A percentile compares a stretch with the other conserved stretches of the same genome.
phyloP scores from a whole-genome alignment of 1,140 invertebrate genomes.

The Leptonema lineaticorne region DNA sequence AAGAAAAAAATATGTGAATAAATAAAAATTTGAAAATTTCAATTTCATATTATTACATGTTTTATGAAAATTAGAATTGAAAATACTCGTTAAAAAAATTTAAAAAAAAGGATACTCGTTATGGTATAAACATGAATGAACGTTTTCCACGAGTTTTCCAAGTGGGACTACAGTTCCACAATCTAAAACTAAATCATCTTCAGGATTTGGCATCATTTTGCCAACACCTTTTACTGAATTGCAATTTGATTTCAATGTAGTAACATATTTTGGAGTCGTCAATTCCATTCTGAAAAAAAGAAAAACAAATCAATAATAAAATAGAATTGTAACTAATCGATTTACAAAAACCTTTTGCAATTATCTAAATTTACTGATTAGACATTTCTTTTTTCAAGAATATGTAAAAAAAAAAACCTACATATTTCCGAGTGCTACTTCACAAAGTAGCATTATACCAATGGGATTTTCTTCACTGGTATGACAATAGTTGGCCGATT shows the following conservation, averaged over 20 bases:
- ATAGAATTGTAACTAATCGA: no score
- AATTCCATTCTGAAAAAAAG: slow-evolving; percentile 65
- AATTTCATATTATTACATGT: neutral
- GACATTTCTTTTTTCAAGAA: neutral
- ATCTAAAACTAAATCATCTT: slow-evolving; percentile 44
- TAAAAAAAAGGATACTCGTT: slow-evolving; percentile 74
- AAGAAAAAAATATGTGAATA: slow-evolving; percentile 50
- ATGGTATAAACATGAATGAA: slow-evolving; percentile 68
- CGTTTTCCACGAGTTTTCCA: slow-evolving; percentile 59
- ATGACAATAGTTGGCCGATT: slow-evolving; percentile 97
- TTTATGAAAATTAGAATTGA: no score
- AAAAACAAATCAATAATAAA: neutral
- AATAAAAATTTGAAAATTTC: neutral
- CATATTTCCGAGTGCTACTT: slow-evolving; percentile 94
- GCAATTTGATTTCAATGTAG: slow-evolving; percentile 74
- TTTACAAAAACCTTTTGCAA: no score
- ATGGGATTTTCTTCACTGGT: slow-evolving; percentile 69
- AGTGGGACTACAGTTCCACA: slow-evolving; percentile 76
- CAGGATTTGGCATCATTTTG: slow-evolving; percentile 66
- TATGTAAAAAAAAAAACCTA: slow-evolving; percentile 59
- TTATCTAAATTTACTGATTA: no score
- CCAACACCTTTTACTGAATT: slow-evolving; percentile 82
- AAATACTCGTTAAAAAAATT: no score
- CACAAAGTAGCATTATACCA: slow-evolving; percentile 88
- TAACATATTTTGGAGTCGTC: slow-evolving; percentile 69